Base-by-base conservation (phyloP, 2,113 vertebrate genomes). In the Vimba vimba region DNA sequence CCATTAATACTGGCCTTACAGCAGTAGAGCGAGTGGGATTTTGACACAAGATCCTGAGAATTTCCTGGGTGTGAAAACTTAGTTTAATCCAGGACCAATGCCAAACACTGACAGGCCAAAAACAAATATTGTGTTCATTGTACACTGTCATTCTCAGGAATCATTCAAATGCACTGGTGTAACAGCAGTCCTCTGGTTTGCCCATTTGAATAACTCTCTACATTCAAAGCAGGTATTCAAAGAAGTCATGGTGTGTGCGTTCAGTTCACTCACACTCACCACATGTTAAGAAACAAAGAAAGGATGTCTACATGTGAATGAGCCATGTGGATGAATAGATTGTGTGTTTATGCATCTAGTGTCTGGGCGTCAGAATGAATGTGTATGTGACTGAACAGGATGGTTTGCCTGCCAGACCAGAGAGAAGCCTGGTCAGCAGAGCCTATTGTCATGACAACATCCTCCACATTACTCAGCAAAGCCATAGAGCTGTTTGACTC, bases 401-500 rank as follows among this genome's bases (percentile, higher is more conserved):
- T 43, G 82, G 74, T 50, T n/a, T 83, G 59, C 52, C 23, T 81
- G 79, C 13, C 25, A 76, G 60, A 84, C n/a, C 71, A 57, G 82
- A 80, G 50, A 73, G 62, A 47, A 69, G 77, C 50, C 39, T 66
- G 82, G 79, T 85, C 84, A 88, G 79, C 87, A 83, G 71, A 83
- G 79, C 30, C 84, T n/a, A 82, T 82, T 86, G 84, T 86, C 87
- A 85, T 85, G 87, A 83, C 73, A 77, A 83, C 68, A 83, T 59
- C 50, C 62, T 62, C 30, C 21, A 45, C 33, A 85, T 85, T 87
- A 85, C 73, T 64, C 62, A 83, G 69, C 68, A 83, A 83, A 73
- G 47, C 84, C 60, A 45, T 39, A 85, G 82, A 27, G 12, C 27
- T 11, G 45, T 23, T 36, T 45, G 30, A 19, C 73, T 33, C 50